Evolutionary conservation across 2,888 invertebrate species (phyloP).

Genomic region (Caenorhabditis angaria): DNA sequence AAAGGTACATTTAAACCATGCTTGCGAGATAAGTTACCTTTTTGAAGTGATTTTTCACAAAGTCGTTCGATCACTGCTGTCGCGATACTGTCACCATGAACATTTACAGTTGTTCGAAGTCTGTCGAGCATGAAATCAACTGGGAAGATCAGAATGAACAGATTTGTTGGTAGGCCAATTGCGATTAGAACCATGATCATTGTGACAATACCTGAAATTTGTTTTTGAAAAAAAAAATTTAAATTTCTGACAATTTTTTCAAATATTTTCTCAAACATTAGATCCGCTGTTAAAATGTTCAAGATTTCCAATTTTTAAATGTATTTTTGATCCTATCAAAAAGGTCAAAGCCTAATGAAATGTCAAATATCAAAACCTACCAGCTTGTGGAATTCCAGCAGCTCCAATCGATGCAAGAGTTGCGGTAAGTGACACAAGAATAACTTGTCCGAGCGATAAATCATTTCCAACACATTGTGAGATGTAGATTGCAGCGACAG

Average conservation of each 20-base stretch:
- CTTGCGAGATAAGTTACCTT: constrained; percentile 34
- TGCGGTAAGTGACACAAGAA: constrained; percentile 89
- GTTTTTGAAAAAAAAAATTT: background rate
- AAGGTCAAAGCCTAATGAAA: too few relatives aligned
- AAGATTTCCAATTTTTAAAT: too few relatives aligned
- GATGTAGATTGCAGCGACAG: constrained; percentile 76
- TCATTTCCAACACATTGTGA: constrained; percentile 76
- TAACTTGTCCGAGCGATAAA: constrained; percentile 85
- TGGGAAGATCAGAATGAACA: constrained; percentile 74
- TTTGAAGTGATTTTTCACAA: constrained; percentile 59
- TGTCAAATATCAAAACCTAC: too few relatives aligned
- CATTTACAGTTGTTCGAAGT: constrained; percentile 65
- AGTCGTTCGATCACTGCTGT: constrained; percentile 61
- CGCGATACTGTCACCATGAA: constrained; percentile 65
- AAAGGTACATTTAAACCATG: background rate
- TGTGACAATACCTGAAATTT: constrained; percentile 64
- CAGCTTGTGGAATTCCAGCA: constrained; percentile 81
- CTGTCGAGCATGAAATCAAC: constrained; percentile 75
- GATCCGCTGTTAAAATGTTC: too few relatives aligned
- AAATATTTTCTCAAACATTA: too few relatives aligned
- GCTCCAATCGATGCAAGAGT: constrained; percentile 96
- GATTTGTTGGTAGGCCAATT: constrained; percentile 74
- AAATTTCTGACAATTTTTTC: background rate
- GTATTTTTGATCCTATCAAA: too few relatives aligned
- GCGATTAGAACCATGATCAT: constrained; percentile 74